phyloP scores from a whole-genome alignment of 2,797 vertebrate species.

The Fratercula arctica region DNA sequence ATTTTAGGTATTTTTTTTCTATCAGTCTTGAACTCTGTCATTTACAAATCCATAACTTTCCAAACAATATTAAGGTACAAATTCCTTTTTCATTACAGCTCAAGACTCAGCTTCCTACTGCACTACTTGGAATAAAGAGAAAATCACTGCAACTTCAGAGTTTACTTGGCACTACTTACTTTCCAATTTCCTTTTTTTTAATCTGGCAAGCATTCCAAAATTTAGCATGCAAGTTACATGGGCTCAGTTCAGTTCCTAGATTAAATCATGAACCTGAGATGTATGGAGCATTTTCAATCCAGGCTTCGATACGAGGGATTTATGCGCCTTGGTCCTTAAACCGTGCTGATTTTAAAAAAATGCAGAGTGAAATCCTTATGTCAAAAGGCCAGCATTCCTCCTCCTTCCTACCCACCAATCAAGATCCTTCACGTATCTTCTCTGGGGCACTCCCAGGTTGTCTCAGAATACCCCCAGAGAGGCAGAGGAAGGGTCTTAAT shows the following conservation, averaged over 20 bases:
- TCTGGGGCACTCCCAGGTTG: not conserved
- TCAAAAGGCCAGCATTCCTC: not conserved
- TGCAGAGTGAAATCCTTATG: not conserved
- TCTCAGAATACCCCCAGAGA: not conserved
- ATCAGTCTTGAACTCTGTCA: not conserved
- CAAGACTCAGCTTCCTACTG: conserved; percentile 6
- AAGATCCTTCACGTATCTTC: not conserved
- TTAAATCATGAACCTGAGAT: not conserved
- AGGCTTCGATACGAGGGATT: not conserved
- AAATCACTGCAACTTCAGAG: not conserved
- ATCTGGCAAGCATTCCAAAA: not conserved
- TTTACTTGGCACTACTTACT: not conserved
- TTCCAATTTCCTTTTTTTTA: not conserved
- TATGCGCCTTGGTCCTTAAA: not conserved
- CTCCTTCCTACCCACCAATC: not conserved
- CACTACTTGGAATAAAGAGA: not conserved
- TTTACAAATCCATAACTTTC: not conserved
- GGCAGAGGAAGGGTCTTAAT: not conserved
- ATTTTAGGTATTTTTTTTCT: not conserved
- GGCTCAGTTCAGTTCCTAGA: not conserved
- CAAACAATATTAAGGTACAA: not conserved
- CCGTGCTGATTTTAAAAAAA: not conserved
- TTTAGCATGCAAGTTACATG: not conserved
- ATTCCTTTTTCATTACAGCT: not conserved
- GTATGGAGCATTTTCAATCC: not conserved